Conservation (phyloP, 1,140 invertebrate species). For the Fopius arisanus region DNA sequence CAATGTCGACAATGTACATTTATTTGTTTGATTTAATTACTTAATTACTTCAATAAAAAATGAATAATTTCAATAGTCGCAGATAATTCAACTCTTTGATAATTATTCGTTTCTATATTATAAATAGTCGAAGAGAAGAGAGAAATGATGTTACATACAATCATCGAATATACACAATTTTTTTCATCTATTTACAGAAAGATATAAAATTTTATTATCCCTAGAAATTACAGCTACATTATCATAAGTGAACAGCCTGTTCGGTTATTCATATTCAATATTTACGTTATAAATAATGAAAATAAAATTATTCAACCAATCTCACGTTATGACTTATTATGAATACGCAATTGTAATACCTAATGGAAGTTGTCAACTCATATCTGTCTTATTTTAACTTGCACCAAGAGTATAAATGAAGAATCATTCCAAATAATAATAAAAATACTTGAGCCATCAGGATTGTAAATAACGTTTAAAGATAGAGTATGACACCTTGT, state of each 20-base stretch:
- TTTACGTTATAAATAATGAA: conserved; percentile 18
- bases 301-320: not conserved
- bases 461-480: not conserved
- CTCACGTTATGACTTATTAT: not conserved
- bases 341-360: not conserved
- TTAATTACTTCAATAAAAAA: not conserved
- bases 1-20: conserved; percentile 30
- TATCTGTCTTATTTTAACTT: not conserved
- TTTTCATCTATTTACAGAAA: not conserved
- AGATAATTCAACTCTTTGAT: not conserved
- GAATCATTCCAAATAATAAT: not conserved
- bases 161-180: not conserved
- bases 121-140: not conserved
- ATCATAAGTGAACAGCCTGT: conserved; percentile 9
- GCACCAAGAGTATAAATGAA: not conserved
- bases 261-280: conserved; percentile 2
- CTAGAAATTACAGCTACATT: not conserved
- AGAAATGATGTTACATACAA: not conserved
- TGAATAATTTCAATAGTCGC: not conserved
- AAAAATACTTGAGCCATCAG: conserved; percentile 4
- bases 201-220: not conserved
- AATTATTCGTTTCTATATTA: not conserved
- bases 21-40: conserved; percentile 17
- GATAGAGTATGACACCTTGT: not conserved
- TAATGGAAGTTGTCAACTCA: not conserved